Base-by-base conservation (phyloP, 2,797 vertebrate species). In the Phylloscopus collybita region DNA sequence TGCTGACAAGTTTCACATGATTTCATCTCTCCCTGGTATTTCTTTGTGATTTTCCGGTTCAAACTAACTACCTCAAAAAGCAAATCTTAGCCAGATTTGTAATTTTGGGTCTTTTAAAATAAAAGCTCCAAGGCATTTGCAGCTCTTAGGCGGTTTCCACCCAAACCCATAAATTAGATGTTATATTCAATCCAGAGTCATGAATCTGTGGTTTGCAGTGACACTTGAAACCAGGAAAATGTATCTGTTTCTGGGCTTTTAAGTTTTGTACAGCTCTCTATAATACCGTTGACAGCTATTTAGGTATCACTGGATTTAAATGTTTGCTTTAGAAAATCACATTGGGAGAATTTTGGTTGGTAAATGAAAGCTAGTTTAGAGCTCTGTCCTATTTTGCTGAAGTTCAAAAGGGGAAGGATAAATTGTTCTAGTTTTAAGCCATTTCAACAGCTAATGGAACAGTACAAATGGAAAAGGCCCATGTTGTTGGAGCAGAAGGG, bases 271-370 rank as follows among this genome's bases (percentile, higher is more conserved):
- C 44, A 75, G 72, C 73, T 91, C 73, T 65, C 70, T 56, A 22
- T 93, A 96, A 94, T 86, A 66, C 75, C 5, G 3, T 83, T 91
- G 89, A 93, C 92, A 92, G 87, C 82, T 93, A 91, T 92, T 91
- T 94, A 92, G 76, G 90, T 94, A 95, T 91, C 93, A 76, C 70
- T 91, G 89, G 91, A 94, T 97, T 96, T 92, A 92, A 92, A 93
- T 92, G 85, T 94, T 96, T 95, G 70, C 81, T 90, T 96, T 96
- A 95, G 80, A 86, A 95, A 94, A 94, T 96, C 93, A 84, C 87
- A 66, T 79, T 86, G 82, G 72, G 87, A 93, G 85, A 95, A 79
- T 92, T 97, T 96, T 79, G 65, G 89, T 95, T 95, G 92, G 69
- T 83, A 94, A 95, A 93, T 69, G 82, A 91, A 94, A 93, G 47